Base-by-base conservation (phyloP, 2,797 vertebrate genomes). In the Oryzias sinensis region DNA sequence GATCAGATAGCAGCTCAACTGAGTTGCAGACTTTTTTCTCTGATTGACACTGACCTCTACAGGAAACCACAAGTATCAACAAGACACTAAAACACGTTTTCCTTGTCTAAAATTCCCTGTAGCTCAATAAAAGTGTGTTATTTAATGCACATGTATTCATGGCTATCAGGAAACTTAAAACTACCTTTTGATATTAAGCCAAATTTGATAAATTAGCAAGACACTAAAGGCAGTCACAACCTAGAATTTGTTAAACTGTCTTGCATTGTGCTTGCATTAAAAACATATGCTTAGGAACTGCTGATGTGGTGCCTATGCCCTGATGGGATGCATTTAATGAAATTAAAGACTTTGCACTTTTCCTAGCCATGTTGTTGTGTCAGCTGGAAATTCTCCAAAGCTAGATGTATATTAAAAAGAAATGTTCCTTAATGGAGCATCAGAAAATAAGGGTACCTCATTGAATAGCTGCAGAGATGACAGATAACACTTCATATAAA, bases 11-110 rank as follows among this genome's bases (percentile, higher is more conserved):
- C 11, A 37, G 33, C 33, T 37, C 9, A 41, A 5, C 20, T 43
- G 24, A 27, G 15, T 46, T 44, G 8, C 16, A 41, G 6, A 42
- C 41, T 49, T 7, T 37, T 16, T 43, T 42, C 37, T 15, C 18
- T 74, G 59, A 80, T 49, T 59, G 49, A 81, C 67, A 78, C 74
- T 88, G 88, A 65, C 81, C 81, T 80, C 89, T 88, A 76, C 72
- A 77, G 87, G 84, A 60, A 14, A 9, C 41, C 1, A 43, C 0
- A 1, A 25, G 29, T 45, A 77, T 53, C n/a, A 27, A 20, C n/a
- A 7, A 3, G 14, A 13, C n/a, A 14, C 1, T 16, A 8, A 16
- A 4, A 27, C 14, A 3, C 7, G 17, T 5, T 22, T 22, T 22
- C 3, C 20, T 22, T 22, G 20, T 22, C 20, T 13, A 37, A 37